Evolutionary conservation across 2,797 vertebrate species (phyloP), one percentile per base, ranked within the genome.

Genomic region (Eulemur mongoz): DNA sequence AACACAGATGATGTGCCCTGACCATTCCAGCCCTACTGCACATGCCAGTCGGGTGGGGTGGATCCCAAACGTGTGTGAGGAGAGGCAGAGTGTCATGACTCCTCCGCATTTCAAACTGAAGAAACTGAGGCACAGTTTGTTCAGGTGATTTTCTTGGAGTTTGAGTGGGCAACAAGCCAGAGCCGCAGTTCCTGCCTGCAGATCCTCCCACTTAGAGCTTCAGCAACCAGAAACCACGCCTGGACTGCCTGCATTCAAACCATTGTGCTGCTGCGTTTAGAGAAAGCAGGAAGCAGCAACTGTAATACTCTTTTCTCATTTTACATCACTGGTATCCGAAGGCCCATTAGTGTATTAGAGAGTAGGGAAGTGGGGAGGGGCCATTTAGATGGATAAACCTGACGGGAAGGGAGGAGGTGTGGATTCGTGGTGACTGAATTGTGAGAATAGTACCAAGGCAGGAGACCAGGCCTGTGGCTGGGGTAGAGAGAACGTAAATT

Each of bases 41-140:
- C 18, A 1, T 40, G n/a, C 38, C 2, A 2, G 4, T 1, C 0
- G 0, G 20, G 43, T 22, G 30, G 43, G 14, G 40, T 50, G 2
- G 18, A n/a, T 35, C 40, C 59, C 59, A 38, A 12, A 20, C 23
- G 0, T 0, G 0, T 63, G 9, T 40, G 32, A 35, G 23, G 4
- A 14, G 30, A 17, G 32, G 14, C 0, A 1, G 38, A 70, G 13
- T 27, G 23, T 32, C 69, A 2, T 0, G 14, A 30, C 38, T 75
- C 70, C 45, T 2, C 27, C 0, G 0, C 17, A 11, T 73, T 83
- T 65, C 57, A 61, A 18, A 17, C 4, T 22, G 45, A 76, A 75
- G 76, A 75, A 95, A 38, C 23, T 0, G 11, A 30, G 43, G 43
- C 14, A 0, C 20, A 13, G 20, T 6, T 7, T 35, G 43, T 72